Evolutionary conservation across 2,113 vertebrate genomes (phyloP).

Genomic region (Micronycteris hirsuta): DNA sequence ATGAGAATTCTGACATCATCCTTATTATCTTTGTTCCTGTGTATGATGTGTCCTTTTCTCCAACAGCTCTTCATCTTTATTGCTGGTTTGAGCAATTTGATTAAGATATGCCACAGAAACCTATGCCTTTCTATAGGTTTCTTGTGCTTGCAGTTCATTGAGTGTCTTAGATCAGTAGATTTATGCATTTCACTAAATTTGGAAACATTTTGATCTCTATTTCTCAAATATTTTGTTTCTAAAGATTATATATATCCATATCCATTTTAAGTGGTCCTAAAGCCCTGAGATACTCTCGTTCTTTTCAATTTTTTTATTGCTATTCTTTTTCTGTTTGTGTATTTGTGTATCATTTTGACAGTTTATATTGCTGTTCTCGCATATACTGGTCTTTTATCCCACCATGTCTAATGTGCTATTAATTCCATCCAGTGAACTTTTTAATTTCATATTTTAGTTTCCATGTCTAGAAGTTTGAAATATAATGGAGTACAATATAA

Average conservation of each 20-base stretch:
- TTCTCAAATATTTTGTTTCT: not conserved
- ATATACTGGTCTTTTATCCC: not conserved
- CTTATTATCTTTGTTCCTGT: not conserved
- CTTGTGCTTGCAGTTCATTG: not conserved
- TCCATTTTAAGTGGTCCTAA: not conserved
- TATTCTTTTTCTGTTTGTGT: not conserved
- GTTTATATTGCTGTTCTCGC: not conserved
- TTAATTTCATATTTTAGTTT: not conserved
- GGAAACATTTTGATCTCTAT: not conserved
- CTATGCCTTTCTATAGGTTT: not conserved
- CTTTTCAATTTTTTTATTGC: not conserved
- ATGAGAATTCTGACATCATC: not conserved
- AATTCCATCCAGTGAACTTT: not conserved
- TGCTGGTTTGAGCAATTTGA: not conserved
- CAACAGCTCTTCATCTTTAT: not conserved
- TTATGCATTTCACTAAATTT: not conserved
- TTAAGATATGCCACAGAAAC: not conserved
- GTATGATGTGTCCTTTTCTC: not conserved
- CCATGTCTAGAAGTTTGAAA: not conserved
- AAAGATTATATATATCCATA: not conserved
- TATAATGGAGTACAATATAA: not conserved
- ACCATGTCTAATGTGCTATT: not conserved
- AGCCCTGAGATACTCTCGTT: not conserved
- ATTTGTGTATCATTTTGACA: not conserved
- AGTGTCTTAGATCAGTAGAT: not conserved